Evolutionary conservation across 2,113 vertebrate genomes (phyloP), one percentile per base, ranked within the genome.

Genomic region (Oophaga pumilio): DNA sequence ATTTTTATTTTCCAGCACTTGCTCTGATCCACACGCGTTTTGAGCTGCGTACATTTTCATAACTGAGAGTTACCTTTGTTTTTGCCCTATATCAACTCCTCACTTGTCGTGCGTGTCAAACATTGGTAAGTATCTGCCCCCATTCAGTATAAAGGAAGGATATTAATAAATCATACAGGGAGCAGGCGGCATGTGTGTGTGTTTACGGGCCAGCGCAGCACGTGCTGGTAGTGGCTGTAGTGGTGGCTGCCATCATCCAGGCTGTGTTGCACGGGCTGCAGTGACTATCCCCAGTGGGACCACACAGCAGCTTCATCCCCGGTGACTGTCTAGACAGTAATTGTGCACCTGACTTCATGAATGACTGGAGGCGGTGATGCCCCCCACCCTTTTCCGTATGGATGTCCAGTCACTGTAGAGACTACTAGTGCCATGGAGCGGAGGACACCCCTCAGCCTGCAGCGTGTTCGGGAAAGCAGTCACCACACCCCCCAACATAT

Each of bases 301-400:
- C 18, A 49, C 26, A 33, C 76, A 64, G 13, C 85, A 20, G 85
- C 76, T 50, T 5, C 50, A 71, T 77, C 84, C 69, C 85, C 33
- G 49, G 85, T 73, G 85, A 73, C 66, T 87, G 85, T 87, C 85
- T 87, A 87, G 85, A 87, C 85, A 79, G 85, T 81, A 71, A 82
- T 87, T 60, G 85, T 68, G 85, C 77, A 87, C 77, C 77, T 86
- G 85, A 86, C 76, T 86, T 85, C 28, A 74, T 76, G 76, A 66
- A 28, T 62, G 33, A 6, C 50, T 57, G 4, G 13, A 76, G 73
- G 60, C 12, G 20, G 78, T 15, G 26, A 14, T 49, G 6, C 43
- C 64, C 53, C 59, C 73, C 26, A 64, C 59, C 5, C 57, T 14
- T 17, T 66, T 74, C 64, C 85, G 20, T 15, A 17, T 52, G 26